Percentiles rank a stretch among this genome's conserved stretches.
Conservation (phyloP, 1,140 invertebrate genomes). For the Heliconius himera region DNA sequence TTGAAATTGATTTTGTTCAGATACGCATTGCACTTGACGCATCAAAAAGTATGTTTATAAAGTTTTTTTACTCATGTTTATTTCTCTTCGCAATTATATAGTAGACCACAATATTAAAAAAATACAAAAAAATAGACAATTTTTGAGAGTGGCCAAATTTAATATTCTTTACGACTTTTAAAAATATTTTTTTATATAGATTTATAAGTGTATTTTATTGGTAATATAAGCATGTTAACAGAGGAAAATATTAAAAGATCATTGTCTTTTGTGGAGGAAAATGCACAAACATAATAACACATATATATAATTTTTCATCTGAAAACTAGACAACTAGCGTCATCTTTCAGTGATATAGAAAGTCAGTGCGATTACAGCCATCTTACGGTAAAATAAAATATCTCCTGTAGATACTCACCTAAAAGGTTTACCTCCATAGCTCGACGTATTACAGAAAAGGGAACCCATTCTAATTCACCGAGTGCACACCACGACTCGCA, state of each 20-base stretch:
- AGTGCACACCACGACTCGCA: slow-evolving; percentile 93
- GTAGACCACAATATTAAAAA: too few relatives aligned
- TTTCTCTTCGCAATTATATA: not conserved
- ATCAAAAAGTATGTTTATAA: too few relatives aligned
- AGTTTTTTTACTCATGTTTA: not conserved
- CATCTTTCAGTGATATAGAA: not conserved
- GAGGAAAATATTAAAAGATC: too few relatives aligned
- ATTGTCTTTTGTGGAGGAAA: not conserved
- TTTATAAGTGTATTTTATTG: too few relatives aligned
- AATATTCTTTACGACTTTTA: not conserved
- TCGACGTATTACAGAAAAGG: slow-evolving; percentile 87
- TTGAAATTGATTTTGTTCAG: not conserved
- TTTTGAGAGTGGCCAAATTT: too few relatives aligned
- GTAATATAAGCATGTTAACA: too few relatives aligned
- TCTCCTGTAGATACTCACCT: slow-evolving; percentile 68
- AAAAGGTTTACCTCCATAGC: slow-evolving; percentile 90
- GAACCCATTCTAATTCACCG: slow-evolving; percentile 94
- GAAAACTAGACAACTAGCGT: not conserved
- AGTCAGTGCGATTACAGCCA: slow-evolving; percentile 2
- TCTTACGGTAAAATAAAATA: slow-evolving; percentile 33
- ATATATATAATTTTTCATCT: not conserved
- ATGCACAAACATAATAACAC: not conserved
- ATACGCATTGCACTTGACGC: not conserved
- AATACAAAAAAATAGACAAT: too few relatives aligned
- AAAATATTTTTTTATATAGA: too few relatives aligned